phyloP scores from a whole-genome alignment of 2,113 vertebrate species.

The Caloenas nicobarica region DNA sequence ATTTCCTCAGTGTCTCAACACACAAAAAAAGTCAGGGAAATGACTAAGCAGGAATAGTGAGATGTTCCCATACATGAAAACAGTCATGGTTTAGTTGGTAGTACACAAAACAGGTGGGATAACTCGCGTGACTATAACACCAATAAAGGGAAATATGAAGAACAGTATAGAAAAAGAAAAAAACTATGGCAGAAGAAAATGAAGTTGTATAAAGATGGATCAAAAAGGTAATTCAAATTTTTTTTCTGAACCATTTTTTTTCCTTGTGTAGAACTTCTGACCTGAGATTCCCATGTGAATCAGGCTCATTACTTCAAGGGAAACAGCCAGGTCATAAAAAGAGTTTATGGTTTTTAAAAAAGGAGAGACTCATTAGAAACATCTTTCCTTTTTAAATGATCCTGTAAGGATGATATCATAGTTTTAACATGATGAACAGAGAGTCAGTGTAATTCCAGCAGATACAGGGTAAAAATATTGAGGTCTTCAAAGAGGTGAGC shows the following conservation, averaged over 20 bases:
- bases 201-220: conserved; percentile 9
- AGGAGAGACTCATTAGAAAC: background rate
- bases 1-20: background rate
- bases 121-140: conserved; percentile 43
- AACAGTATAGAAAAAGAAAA: background rate
- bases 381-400: background rate
- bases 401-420: background rate
- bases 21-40: background rate
- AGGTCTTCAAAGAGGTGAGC: background rate
- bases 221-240: conserved; percentile 21
- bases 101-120: conserved; percentile 22
- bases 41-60: conserved; percentile 25
- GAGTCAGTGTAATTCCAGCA: background rate
- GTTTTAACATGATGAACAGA: background rate
- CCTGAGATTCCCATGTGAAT: background rate
- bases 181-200: conserved; percentile 20
- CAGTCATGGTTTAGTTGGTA: conserved; percentile 38
- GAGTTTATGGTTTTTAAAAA: background rate
- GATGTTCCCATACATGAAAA: conserved; percentile 47
- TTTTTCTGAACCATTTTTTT: background rate
- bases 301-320: background rate
- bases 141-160: conserved; percentile 27
- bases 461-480: background rate
- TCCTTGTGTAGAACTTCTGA: background rate
- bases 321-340: background rate